phyloP scores from a whole-genome alignment of 2,797 vertebrate genomes.

The Acipenser transmontanus region DNA sequence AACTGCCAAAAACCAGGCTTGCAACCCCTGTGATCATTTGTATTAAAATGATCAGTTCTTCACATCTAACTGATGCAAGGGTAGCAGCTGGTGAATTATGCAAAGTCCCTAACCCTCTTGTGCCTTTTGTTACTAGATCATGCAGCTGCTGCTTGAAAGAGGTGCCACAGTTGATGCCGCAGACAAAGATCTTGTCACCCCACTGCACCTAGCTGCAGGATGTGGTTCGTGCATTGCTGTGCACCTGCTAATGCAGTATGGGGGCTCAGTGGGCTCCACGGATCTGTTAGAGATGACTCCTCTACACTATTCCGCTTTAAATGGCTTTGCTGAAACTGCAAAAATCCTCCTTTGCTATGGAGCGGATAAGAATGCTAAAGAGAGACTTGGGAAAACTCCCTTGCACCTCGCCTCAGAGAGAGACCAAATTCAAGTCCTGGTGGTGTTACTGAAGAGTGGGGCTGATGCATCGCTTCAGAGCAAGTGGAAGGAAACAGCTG shows the following conservation, averaged over 20 bases:
- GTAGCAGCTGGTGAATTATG: slow-evolving; percentile 26
- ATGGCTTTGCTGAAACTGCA: slow-evolving; percentile 21
- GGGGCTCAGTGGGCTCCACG: slow-evolving; percentile 22
- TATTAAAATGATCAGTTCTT: no score
- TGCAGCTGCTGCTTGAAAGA: slow-evolving; percentile 33
- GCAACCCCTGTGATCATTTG: no score
- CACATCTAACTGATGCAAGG: background rate
- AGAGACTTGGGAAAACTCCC: slow-evolving; percentile 26
- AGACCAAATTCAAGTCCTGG: slow-evolving; percentile 24
- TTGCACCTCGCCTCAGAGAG: slow-evolving; percentile 34
- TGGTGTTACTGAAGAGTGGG: slow-evolving; percentile 18
- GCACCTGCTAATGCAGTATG: slow-evolving; percentile 22
- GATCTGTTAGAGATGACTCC: slow-evolving; percentile 29
- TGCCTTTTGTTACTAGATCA: slow-evolving; percentile 18
- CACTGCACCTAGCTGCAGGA: slow-evolving; percentile 37
- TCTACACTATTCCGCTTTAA: slow-evolving; percentile 24
- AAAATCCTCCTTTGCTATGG: slow-evolving; percentile 36
- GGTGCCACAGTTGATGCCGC: slow-evolving; percentile 16
- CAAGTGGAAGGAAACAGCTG: slow-evolving; percentile 34
- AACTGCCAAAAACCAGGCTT: no score
- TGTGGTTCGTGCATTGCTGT: slow-evolving; percentile 24
- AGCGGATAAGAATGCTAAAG: slow-evolving; percentile 22
- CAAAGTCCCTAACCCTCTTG: background rate
- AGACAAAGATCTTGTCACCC: slow-evolving; percentile 27
- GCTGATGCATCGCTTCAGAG: slow-evolving; percentile 28